phyloP scores from a whole-genome alignment of 1,140 invertebrate genomes.

The Drosophila pachea region DNA sequence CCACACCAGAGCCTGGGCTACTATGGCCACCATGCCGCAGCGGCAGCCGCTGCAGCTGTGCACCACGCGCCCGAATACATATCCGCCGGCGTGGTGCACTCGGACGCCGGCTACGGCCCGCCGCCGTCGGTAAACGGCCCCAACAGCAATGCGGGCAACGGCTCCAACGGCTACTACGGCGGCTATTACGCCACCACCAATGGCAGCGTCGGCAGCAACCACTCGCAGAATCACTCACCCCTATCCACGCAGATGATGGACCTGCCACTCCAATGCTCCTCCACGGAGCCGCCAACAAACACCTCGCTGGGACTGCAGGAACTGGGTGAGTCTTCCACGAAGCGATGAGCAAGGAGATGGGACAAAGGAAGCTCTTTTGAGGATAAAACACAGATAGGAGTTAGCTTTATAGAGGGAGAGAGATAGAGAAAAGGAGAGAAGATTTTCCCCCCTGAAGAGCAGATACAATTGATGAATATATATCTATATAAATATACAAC shows the following conservation, averaged over 20 bases:
- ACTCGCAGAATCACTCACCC: conserved; percentile 73
- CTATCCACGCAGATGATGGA: conserved; percentile 78
- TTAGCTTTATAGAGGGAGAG: too few relatives aligned
- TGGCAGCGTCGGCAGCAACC: conserved; percentile 74
- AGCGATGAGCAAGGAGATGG: too few relatives aligned
- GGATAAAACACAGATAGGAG: too few relatives aligned
- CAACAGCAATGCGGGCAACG: conserved; percentile 41
- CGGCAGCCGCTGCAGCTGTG: conserved; percentile 56
- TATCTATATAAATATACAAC: too few relatives aligned
- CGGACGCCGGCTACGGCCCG: conserved; percentile 63
- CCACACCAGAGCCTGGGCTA: conserved; percentile 73
- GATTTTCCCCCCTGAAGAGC: too few relatives aligned
- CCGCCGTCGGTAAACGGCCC: conserved; percentile 63
- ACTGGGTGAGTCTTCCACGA: conserved; percentile 54
- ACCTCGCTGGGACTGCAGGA: conserved; percentile 77
- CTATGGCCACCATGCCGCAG: conserved; percentile 62
- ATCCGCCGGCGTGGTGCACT: conserved; percentile 65
- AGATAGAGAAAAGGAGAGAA: too few relatives aligned
- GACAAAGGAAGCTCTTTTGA: too few relatives aligned
- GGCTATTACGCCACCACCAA: conserved; percentile 72
- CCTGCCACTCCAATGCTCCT: conserved; percentile 76
- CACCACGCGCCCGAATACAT: conserved; percentile 73
- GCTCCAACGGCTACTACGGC: conserved; percentile 71
- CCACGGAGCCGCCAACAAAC: conserved; percentile 77
- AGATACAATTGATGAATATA: too few relatives aligned